These are phyloP conservation scores for Pelosia muscerda DNA, from an alignment of 2,888 invertebrate genomes.

Conservation along the genomic window DNA sequence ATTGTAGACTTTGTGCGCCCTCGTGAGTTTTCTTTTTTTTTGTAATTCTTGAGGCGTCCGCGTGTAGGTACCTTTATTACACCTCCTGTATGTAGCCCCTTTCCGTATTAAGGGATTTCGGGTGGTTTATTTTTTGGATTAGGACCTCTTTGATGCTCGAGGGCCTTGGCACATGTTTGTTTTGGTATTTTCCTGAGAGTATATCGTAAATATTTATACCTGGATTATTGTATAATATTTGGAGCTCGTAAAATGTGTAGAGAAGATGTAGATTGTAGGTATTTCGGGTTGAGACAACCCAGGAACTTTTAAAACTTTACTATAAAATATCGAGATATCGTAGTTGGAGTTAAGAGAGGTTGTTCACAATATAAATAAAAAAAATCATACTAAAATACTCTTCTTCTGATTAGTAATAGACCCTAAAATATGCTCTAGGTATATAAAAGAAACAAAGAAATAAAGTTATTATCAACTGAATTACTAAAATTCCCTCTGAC, in stretches of 20 bases:
- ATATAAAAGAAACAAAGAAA: too few species aligned
- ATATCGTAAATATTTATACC: slow-evolving; percentile 20
- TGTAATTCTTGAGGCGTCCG: slow-evolving; percentile 82
- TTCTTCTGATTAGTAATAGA: too few species aligned
- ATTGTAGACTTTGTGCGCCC: slow-evolving; percentile 81
- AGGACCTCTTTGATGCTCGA: slow-evolving; percentile 76
- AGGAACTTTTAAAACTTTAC: too few species aligned
- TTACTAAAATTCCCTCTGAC: too few species aligned
- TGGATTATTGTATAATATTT: slow-evolving; percentile 3
- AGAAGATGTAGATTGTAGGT: not conserved
- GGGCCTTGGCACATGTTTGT: slow-evolving; percentile 77
- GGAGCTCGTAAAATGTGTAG: not conserved
- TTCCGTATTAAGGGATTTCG: slow-evolving; percentile 77
- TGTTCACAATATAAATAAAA: too few species aligned
- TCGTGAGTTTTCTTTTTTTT: slow-evolving; percentile 72
- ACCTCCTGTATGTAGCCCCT: slow-evolving; percentile 65
- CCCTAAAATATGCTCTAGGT: too few species aligned
- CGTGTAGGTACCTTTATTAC: slow-evolving; percentile 75
- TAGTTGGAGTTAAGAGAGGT: not conserved
- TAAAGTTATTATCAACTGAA: too few species aligned
- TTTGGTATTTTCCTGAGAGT: slow-evolving; percentile 50
- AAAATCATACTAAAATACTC: too few species aligned
- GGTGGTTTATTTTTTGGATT: slow-evolving; percentile 84
- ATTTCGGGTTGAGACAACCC: not conserved
- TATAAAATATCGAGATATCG: not conserved